These are phyloP conservation scores for Embiotoca jacksoni DNA, from an alignment of 2,113 vertebrate species.

Conservation along the genomic window DNA sequence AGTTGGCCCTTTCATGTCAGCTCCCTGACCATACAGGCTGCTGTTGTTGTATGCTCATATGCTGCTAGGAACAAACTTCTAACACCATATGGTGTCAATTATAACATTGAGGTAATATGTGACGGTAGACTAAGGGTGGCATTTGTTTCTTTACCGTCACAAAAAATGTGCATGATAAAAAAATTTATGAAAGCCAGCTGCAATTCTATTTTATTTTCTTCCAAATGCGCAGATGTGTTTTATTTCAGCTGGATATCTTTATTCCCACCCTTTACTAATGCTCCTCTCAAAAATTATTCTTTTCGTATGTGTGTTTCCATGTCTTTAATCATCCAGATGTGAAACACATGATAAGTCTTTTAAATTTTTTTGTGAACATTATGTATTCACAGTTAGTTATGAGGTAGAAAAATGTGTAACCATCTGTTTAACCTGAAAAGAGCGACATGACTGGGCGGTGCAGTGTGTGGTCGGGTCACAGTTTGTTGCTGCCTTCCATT, in stretches of 20 bases:
- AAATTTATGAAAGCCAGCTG: constrained; percentile 1
- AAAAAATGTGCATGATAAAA: background rate
- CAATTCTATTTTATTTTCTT: background rate
- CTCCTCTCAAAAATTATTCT: background rate
- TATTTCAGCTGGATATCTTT: background rate
- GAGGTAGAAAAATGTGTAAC: background rate
- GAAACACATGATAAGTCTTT: no score
- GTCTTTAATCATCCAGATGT: no score
- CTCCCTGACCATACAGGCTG: constrained; percentile 2
- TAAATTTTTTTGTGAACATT: background rate
- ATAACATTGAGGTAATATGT: background rate
- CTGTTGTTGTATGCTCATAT: background rate
- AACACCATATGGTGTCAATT: background rate
- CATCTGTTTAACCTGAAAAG: background rate
- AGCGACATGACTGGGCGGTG: background rate
- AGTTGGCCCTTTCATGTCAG: constrained; percentile 14
- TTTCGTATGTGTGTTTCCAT: background rate
- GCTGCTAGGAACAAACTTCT: background rate
- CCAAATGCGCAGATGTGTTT: background rate
- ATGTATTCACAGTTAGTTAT: background rate
- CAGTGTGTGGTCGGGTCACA: background rate
- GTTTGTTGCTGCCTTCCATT: background rate
- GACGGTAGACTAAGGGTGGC: background rate
- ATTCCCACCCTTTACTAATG: background rate
- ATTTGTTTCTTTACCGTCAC: constrained; percentile 8